Conservation (phyloP, 2,888 invertebrate genomes). For the Philaethria dido region DNA sequence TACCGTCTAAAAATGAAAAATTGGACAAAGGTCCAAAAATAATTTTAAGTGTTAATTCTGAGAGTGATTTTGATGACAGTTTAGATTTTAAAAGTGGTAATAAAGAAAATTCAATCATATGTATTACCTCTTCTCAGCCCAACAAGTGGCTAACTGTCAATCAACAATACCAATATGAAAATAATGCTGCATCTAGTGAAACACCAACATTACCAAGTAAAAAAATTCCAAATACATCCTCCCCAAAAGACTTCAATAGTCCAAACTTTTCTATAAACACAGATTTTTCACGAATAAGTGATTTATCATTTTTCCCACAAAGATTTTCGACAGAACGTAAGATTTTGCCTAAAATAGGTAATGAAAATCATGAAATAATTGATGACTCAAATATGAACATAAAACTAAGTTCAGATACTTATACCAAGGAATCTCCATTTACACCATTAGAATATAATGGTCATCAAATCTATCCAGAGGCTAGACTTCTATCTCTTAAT, state of each 20-base stretch:
- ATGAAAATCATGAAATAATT: conserved; percentile 66
- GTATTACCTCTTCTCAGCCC: conserved; percentile 61
- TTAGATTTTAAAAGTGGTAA: conserved; percentile 59
- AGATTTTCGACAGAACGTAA: conserved; percentile 78
- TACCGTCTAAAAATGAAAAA: conserved; percentile 60
- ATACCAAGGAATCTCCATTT: conserved; percentile 78
- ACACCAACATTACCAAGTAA: conserved; percentile 59
- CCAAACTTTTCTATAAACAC: conserved; percentile 79
- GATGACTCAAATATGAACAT: conserved; percentile 55
- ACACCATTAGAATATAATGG: conserved; percentile 57
- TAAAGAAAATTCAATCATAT: conserved; percentile 73
- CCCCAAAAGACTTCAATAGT: conserved; percentile 74
- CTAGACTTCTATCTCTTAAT: conserved; percentile 54
- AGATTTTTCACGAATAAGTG: conserved; percentile 76
- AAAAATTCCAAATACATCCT: conserved; percentile 77
- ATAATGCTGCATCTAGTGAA: conserved; percentile 49
- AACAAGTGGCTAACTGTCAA: conserved; percentile 64
- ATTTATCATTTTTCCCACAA: conserved; percentile 72
- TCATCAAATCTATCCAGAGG: conserved; percentile 54
- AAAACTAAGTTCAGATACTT: conserved; percentile 79
- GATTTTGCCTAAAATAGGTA: conserved; percentile 60
- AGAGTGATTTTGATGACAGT: conserved; percentile 71
- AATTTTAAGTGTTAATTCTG: conserved; percentile 67
- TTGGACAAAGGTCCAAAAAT: conserved; percentile 70
- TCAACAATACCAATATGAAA: conserved; percentile 53